phyloP scores from a whole-genome alignment of 2,888 invertebrate genomes.

The Chrysolina oricalcia region DNA sequence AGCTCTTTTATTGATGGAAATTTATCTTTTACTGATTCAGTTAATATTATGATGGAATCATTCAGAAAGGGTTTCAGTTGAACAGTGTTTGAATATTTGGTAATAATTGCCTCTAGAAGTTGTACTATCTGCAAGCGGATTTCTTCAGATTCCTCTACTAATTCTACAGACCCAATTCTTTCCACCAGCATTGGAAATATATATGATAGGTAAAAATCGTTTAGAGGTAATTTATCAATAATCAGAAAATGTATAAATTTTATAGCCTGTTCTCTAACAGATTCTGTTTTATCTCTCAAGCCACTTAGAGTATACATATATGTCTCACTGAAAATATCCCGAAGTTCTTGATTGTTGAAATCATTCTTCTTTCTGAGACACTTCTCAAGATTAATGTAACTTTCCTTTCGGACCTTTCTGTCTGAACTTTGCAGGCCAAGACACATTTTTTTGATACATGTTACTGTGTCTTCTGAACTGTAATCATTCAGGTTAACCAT shows the following conservation, averaged over 20 bases:
- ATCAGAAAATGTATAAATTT: conserved; percentile 75
- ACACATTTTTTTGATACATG: conserved; percentile 62
- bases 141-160: conserved; percentile 85
- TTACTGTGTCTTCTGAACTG: conserved; percentile 46
- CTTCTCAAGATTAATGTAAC: conserved; percentile 74
- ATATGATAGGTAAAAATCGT: conserved; percentile 84
- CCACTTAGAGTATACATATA: conserved; percentile 71
- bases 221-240: conserved; percentile 75
- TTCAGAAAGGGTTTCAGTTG: conserved; percentile 81
- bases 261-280: conserved; percentile 77
- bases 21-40: conserved; percentile 83
- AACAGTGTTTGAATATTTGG: conserved; percentile 71
- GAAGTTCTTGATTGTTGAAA: conserved; percentile 68
- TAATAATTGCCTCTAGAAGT: conserved; percentile 79
- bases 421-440: conserved; percentile 76
- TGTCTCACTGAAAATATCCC: conserved; percentile 69
- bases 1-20: conserved; percentile 85
- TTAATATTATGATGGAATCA: conserved; percentile 83
- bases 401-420: conserved; percentile 75
- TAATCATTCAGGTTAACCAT: conserved; percentile 29
- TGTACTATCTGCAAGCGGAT: conserved; percentile 81
- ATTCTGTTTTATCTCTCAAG: conserved; percentile 77
- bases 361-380: conserved; percentile 72
- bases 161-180: conserved; percentile 85
- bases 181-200: conserved; percentile 84